Evolutionary conservation across 1,140 invertebrate species (phyloP).

Genomic region (Cheumatopsyche charites): DNA sequence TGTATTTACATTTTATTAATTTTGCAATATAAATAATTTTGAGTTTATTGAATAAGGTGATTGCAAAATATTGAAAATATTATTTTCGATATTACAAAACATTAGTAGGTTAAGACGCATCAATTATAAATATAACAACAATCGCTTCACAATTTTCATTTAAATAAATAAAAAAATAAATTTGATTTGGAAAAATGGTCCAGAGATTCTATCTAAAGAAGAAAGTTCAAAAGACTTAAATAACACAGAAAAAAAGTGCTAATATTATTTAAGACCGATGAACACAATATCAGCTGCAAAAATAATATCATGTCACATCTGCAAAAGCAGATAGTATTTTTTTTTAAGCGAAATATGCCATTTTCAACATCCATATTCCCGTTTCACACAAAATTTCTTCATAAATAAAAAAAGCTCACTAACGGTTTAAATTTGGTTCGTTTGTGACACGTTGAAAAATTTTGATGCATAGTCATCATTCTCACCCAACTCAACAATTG

Average conservation of each 20-base stretch:
- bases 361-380: background rate
- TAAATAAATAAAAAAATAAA: slow-evolving; percentile 9
- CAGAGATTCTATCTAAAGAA: background rate
- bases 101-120: slow-evolving; percentile 25
- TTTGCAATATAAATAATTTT: slow-evolving; percentile 22
- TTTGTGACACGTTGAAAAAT: slow-evolving; percentile 33
- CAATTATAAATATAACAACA: slow-evolving; percentile 21
- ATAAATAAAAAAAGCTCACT: slow-evolving; percentile 37
- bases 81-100: slow-evolving; percentile 4
- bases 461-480: slow-evolving; percentile 25
- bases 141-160: slow-evolving; percentile 5
- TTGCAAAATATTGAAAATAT: slow-evolving; percentile 10
- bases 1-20: slow-evolving; percentile 28
- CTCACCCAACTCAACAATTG: background rate
- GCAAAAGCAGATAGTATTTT: background rate
- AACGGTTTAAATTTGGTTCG: slow-evolving; percentile 26
- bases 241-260: background rate
- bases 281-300: slow-evolving; percentile 10
- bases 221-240: background rate
- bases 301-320: slow-evolving; percentile 4
- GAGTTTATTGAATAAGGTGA: slow-evolving; percentile 14
- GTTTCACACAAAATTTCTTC: slow-evolving; percentile 15
- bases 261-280: background rate
- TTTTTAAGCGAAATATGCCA: too few species aligned
- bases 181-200: background rate